Evolutionary conservation across 2,113 vertebrate species (phyloP), one percentile per base, ranked within the genome.

Genomic region (Phalacrocorax pelagicus): DNA sequence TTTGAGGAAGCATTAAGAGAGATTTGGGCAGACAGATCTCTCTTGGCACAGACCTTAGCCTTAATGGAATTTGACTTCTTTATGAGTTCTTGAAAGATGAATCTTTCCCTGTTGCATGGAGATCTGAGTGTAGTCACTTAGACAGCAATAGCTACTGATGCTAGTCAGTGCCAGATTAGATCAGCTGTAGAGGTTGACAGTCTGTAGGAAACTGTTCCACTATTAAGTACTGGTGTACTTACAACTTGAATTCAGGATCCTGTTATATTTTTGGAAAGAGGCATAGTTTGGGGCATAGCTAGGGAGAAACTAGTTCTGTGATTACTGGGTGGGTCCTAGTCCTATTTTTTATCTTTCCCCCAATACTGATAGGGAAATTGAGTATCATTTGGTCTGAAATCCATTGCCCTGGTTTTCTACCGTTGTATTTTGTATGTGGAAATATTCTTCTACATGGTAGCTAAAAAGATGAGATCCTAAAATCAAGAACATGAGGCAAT

Each of bases 1-100:
- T 95, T 83, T 88, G 88, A 93, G 82, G 79, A 92, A 78, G 72
- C 67, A 70, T 86, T 93, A 52, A 36, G 86, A 67, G 87, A 80
- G 51, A 36, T 88, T 95, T 83, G 59, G 74, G 46, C 62, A 92
- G 81, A 62, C 54, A 62, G 52, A 72, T 80, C n/a, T 80, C 58
- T 61, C 30, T 80, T 94, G 92, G 90, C 78, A 95, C 92, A 73
- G n/a, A 30, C 36, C 32, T 23, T 54, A 21, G 8, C 74, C 55
- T 70, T 32, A 73, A 67, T 90, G 86, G 75, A 78, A 83, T 93
- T 92, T 74, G 80, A 71, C 44, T 88, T 58, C 54, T 85, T 86
- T 62, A 14, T 75, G 58, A 83, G 29, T 88, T 9, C 88, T 81
- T 80, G 51, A n/a, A 88, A 80, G 74, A 46, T 70, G 54, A 61